Conservation (phyloP, 2,888 invertebrate genomes). For the Orchesellides sinensis region DNA sequence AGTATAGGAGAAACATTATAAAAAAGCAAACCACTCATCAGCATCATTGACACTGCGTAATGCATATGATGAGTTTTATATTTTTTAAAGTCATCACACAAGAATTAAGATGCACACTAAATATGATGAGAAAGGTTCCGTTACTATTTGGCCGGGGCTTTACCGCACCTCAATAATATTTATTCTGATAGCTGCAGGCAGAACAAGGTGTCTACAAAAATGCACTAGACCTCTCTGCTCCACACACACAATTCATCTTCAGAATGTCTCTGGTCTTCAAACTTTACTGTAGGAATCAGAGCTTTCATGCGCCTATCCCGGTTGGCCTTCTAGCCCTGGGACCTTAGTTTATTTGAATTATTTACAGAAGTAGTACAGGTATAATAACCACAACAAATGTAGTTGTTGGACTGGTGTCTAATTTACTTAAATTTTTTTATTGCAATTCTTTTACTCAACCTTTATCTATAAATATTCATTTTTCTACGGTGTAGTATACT, state of each 20-base stretch:
- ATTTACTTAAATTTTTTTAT: background rate
- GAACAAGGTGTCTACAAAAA: conserved; percentile 26
- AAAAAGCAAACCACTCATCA: background rate
- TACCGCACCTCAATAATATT: conserved; percentile 45
- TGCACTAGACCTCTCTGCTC: background rate
- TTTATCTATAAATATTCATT: background rate
- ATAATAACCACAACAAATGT: background rate
- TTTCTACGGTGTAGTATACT: background rate
- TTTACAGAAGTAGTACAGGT: conserved; percentile 25
- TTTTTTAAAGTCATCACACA: conserved; percentile 11
- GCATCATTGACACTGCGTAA: background rate
- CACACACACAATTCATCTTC: too few species aligned
- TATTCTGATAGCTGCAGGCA: conserved; percentile 46
- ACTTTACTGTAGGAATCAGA: too few species aligned
- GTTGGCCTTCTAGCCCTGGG: conserved; percentile 72
- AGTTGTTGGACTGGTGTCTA: conserved; percentile 21
- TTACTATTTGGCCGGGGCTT: conserved; percentile 26
- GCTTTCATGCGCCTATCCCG: conserved; percentile 68
- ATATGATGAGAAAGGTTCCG: conserved; percentile 53
- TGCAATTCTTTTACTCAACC: background rate
- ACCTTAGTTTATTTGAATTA: conserved; percentile 43
- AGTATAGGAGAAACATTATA: too few species aligned
- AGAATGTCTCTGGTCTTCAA: too few species aligned
- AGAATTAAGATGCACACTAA: conserved; percentile 47
- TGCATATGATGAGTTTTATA: background rate